Percentiles rank a stretch among this genome's conserved stretches.
Evolutionary conservation across 2,797 vertebrate genomes (phyloP).

Genomic region (Scyliorhinus canicula): DNA sequence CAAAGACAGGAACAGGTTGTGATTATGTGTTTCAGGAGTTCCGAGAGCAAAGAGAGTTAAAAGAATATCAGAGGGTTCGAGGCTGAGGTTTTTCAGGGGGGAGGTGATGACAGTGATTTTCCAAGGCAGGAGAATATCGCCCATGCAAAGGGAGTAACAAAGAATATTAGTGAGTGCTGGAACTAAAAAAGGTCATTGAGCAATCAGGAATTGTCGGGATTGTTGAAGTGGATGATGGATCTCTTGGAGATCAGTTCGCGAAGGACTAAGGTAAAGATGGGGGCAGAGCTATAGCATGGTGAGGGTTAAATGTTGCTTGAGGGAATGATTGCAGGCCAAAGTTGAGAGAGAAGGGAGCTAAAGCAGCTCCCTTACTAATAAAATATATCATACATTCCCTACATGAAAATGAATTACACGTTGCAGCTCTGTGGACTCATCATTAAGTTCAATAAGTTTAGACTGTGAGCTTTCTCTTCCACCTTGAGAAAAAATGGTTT

Average conservation of each 20-base stretch:
- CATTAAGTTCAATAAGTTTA: no score
- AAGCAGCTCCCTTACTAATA: background rate
- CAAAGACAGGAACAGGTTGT: background rate
- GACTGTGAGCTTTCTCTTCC: no score
- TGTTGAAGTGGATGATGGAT: background rate
- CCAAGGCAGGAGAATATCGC: background rate
- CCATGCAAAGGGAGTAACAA: background rate
- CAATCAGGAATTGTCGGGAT: no score
- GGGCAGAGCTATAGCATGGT: background rate
- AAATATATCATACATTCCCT: background rate
- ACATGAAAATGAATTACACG: background rate
- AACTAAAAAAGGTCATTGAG: background rate
- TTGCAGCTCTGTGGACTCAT: no score
- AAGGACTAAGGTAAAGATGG: background rate
- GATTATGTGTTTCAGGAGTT: no score
- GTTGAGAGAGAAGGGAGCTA: background rate
- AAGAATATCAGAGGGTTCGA: background rate
- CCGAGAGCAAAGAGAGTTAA: background rate
- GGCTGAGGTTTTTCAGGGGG: background rate
- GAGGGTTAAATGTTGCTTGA: background rate
- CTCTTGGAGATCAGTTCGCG: background rate
- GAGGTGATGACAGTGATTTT: background rate
- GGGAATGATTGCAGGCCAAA: background rate
- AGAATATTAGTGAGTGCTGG: background rate
- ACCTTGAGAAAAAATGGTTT: no score